A percentile compares a stretch with the other conserved stretches of the same genome.
Evolutionary conservation across 2,888 invertebrate species (phyloP).

Genomic region (Nomada fucata): DNA sequence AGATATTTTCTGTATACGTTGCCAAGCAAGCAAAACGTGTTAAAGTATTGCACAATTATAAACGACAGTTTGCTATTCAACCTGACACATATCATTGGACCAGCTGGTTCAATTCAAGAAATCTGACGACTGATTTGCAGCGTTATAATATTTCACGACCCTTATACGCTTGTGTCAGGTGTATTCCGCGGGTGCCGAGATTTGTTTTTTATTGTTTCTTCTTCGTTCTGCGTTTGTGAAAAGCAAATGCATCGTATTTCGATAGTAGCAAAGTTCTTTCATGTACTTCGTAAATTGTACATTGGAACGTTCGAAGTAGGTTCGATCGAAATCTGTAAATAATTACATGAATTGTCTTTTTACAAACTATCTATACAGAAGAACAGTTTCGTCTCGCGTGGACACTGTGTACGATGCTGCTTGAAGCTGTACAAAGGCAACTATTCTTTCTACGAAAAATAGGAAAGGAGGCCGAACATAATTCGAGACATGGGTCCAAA

Average conservation of each 20-base stretch:
- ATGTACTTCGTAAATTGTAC: constrained; percentile 14
- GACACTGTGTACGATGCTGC: constrained; percentile 33
- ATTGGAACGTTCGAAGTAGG: not conserved
- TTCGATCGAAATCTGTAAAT: constrained; percentile 40
- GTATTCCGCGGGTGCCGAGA: not conserved
- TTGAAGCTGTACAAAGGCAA: constrained; percentile 73
- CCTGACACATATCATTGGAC: not conserved
- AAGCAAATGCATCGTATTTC: constrained; percentile 26
- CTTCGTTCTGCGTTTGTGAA: not conserved
- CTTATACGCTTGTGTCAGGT: constrained; percentile 11
- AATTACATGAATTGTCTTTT: constrained; percentile 32
- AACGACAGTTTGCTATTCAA: constrained; percentile 61
- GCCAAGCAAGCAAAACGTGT: constrained; percentile 69
- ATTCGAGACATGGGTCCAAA: constrained; percentile 75
- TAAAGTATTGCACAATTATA: constrained; percentile 76
- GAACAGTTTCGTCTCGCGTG: constrained; percentile 27
- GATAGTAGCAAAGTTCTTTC: constrained; percentile 7
- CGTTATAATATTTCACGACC: constrained; percentile 9
- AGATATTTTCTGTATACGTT: not conserved
- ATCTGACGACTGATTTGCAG: not conserved
- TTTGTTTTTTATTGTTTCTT: constrained; percentile 1
- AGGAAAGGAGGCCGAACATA: constrained; percentile 11
- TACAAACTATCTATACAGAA: constrained; percentile 42
- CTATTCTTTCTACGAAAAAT: constrained; percentile 30
- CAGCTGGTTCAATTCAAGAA: not conserved